A percentile compares a stretch with the other conserved stretches of the same genome.
Conservation (phyloP, 2,797 vertebrate species). For the Orientallactaga sibirica region DNA sequence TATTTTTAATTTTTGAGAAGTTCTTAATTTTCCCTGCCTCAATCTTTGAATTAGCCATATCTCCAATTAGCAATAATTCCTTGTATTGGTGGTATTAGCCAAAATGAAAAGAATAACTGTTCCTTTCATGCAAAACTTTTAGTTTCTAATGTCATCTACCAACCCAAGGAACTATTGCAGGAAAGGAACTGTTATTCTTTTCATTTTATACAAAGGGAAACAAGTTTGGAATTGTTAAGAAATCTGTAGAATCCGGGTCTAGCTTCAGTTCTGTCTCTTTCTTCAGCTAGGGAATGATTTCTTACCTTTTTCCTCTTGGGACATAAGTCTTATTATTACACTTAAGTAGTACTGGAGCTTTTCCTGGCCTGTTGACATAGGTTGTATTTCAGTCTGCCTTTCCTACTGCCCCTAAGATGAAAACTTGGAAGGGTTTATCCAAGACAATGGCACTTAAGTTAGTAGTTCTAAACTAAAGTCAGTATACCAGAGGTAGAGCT, state of each 20-base stretch:
- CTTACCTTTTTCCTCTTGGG: background rate
- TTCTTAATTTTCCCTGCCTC: slow-evolving; percentile 37
- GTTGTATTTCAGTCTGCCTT: slow-evolving; percentile 45
- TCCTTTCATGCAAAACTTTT: background rate
- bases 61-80: background rate
- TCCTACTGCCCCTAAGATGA: slow-evolving; percentile 47
- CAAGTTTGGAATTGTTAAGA: slow-evolving; percentile 32
- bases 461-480: slow-evolving; percentile 62
- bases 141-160: background rate
- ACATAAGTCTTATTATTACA: slow-evolving; percentile 35
- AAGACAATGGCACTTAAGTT: slow-evolving; percentile 67
- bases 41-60: background rate
- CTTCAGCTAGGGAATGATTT: background rate
- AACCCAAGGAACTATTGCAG: background rate
- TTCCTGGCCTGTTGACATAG: slow-evolving; percentile 54
- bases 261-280: slow-evolving; percentile 15
- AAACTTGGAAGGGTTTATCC: slow-evolving; percentile 54
- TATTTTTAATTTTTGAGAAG: background rate
- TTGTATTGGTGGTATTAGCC: background rate
- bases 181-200: slow-evolving; percentile 19
- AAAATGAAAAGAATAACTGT: no score
- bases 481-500: slow-evolving; percentile 59
- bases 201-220: background rate
- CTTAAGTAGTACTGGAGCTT: slow-evolving; percentile 19
- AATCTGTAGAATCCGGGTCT: slow-evolving; percentile 12